phyloP scores from a whole-genome alignment of 2,113 vertebrate genomes.

The Daboia siamensis region DNA sequence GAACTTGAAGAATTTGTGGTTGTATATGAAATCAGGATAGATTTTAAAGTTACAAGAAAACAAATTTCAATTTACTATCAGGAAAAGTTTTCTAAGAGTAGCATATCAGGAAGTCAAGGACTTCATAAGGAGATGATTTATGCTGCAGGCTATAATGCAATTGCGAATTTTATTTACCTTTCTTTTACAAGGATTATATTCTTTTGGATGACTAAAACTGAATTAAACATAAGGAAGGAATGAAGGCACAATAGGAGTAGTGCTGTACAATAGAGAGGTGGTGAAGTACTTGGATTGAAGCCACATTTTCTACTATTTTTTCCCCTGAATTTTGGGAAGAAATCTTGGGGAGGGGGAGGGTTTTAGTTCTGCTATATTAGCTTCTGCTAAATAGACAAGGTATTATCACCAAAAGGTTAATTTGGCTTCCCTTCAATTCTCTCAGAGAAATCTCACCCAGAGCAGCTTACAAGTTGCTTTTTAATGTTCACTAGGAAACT shows the following conservation, averaged over 20 bases:
- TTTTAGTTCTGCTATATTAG: neutral
- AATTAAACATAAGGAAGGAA: neutral
- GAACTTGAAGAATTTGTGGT: neutral
- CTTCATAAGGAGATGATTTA: neutral
- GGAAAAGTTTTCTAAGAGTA: neutral
- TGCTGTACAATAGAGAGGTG: neutral
- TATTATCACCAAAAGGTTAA: neutral
- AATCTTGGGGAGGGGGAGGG: neutral
- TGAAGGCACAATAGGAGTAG: neutral
- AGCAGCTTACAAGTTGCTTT: neutral
- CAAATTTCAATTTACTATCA: neutral
- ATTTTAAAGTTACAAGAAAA: neutral
- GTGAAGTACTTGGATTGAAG: neutral
- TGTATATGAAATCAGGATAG: neutral
- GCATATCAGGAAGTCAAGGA: neutral
- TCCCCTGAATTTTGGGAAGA: neutral
- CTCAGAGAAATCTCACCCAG: neutral
- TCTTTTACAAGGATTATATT: neutral
- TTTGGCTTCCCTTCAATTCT: neutral
- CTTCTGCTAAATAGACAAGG: neutral
- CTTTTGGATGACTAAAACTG: neutral
- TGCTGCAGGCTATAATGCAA: neutral
- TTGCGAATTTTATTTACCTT: neutral
- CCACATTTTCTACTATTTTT: neutral
- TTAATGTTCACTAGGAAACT: neutral